These are phyloP conservation scores for Perithous albicinctus DNA, from an alignment of 2,888 invertebrate genomes.

Conservation along the genomic window DNA sequence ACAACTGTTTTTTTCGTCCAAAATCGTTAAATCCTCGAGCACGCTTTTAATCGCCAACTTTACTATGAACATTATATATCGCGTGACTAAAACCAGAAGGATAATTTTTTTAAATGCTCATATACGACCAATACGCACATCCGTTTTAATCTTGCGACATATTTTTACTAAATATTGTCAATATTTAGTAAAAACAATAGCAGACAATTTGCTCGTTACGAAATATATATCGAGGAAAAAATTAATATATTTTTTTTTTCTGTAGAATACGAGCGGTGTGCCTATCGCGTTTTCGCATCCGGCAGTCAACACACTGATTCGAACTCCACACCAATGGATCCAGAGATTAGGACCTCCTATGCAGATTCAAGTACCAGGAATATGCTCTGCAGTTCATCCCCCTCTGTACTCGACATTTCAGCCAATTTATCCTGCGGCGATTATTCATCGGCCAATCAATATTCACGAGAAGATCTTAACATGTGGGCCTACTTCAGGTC, in stretches of 20 bases:
- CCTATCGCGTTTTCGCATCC: constrained; percentile 73
- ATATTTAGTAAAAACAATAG: background rate
- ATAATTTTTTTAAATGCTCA: too few relatives aligned
- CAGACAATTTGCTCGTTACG: background rate
- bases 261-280: constrained; percentile 75
- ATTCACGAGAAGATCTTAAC: constrained; percentile 70
- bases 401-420: constrained; percentile 76
- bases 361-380: constrained; percentile 73
- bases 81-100: too few relatives aligned
- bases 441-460: constrained; percentile 76
- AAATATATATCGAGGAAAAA: background rate
- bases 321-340: constrained; percentile 79
- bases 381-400: constrained; percentile 67
- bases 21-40: too few relatives aligned
- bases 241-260: constrained; percentile 6
- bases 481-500: constrained; percentile 59
- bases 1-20: too few relatives aligned
- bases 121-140: too few relatives aligned
- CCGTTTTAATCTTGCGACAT: too few relatives aligned
- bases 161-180: too few relatives aligned
- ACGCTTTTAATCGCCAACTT: too few relatives aligned
- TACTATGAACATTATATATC: too few relatives aligned
- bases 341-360: constrained; percentile 75
- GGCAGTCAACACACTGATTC: constrained; percentile 72
- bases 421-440: constrained; percentile 74